phyloP scores from a whole-genome alignment of 2,797 vertebrate genomes.

The Stomatorhinus walkeri region DNA sequence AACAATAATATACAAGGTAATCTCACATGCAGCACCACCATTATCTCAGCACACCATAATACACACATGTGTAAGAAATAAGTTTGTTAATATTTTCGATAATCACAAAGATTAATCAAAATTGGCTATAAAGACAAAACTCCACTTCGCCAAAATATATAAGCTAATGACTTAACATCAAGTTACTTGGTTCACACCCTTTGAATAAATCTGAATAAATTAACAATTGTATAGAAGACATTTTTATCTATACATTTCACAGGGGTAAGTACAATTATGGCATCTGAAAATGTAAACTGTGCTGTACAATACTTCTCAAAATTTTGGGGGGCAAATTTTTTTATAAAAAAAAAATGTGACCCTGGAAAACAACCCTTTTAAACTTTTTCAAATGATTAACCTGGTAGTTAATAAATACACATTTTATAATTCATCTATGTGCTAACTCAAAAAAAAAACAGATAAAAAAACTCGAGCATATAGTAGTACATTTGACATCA shows the following conservation, averaged over 20 bases:
- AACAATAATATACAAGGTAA: constrained; percentile 70
- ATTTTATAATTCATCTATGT: constrained; percentile 4
- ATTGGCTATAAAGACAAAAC: constrained; percentile 63
- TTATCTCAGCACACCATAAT: constrained; percentile 69
- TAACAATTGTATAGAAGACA: constrained; percentile 66
- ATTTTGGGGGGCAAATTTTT: constrained; percentile 31
- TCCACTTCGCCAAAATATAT: constrained; percentile 70
- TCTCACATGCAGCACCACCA: constrained; percentile 75
- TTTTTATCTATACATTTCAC: constrained; percentile 58
- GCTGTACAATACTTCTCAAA: constrained; percentile 63
- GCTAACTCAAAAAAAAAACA: background rate
- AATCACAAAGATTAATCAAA: constrained; percentile 37
- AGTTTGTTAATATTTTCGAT: constrained; percentile 44
- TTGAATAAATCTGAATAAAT: constrained; percentile 57
- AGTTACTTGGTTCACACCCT: constrained; percentile 64
- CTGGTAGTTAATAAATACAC: background rate
- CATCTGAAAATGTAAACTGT: constrained; percentile 73
- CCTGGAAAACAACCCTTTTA: background rate
- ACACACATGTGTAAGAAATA: constrained; percentile 64
- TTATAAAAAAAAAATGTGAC: background rate
- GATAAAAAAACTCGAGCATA: background rate
- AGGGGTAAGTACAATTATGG: constrained; percentile 60
- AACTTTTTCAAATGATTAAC: background rate
- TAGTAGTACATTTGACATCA: background rate
- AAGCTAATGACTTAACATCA: constrained; percentile 68